Evolutionary conservation across 2,113 vertebrate species (phyloP).

Genomic region (Scartelaos histophorus): DNA sequence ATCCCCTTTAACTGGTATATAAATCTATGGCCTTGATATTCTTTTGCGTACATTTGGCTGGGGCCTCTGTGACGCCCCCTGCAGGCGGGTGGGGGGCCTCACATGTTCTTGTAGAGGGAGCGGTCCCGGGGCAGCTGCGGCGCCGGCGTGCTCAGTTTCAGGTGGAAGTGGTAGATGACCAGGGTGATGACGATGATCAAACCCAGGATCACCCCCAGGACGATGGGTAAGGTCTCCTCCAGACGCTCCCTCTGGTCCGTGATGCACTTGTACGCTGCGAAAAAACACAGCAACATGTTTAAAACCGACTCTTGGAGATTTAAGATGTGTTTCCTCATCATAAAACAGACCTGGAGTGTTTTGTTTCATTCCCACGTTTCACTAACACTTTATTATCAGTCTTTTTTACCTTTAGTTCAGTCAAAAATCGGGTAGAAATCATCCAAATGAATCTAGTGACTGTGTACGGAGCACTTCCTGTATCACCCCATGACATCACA

Average conservation of each 20-base stretch:
- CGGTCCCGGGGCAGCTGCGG: slow-evolving; percentile 90
- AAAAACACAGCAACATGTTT: slow-evolving; percentile 20
- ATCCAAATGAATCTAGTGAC: no score
- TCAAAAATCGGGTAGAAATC: no score
- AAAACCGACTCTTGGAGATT: no score
- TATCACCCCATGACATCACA: no score
- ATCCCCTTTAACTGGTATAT: slow-evolving; percentile 15
- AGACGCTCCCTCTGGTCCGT: slow-evolving; percentile 92
- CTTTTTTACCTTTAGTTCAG: no score
- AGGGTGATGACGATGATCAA: slow-evolving; percentile 89
- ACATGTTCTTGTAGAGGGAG: slow-evolving; percentile 98
- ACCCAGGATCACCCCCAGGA: slow-evolving; percentile 90
- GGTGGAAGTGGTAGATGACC: slow-evolving; percentile 91
- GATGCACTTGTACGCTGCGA: slow-evolving; percentile 90
- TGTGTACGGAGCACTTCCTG: no score
- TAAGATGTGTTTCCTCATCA: no score
- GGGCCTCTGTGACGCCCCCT: background rate
- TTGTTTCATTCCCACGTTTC: no score
- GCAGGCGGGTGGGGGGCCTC: slow-evolving; percentile 38
- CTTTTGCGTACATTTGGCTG: slow-evolving; percentile 16
- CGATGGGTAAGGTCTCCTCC: slow-evolving; percentile 92
- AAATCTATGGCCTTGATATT: slow-evolving; percentile 35
- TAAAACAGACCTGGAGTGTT: no score
- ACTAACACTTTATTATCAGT: no score
- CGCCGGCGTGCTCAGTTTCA: slow-evolving; percentile 89